phyloP scores from a whole-genome alignment of 2,113 vertebrate species.

The Oreochromis tanganicae region DNA sequence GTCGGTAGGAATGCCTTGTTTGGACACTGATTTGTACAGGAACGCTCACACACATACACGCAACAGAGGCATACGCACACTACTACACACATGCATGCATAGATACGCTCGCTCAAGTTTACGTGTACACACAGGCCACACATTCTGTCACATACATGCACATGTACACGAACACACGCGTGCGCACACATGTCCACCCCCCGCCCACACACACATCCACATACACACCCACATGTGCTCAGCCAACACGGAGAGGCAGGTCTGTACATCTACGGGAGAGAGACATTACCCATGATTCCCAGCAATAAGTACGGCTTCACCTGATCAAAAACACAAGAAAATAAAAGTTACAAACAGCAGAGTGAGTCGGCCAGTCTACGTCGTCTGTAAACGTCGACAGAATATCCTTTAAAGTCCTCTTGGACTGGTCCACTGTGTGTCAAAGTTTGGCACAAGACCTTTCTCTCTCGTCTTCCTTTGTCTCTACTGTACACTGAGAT shows the following conservation, averaged over 20 bases:
- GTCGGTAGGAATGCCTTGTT: conserved; percentile 67
- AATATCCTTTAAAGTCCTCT: conserved; percentile 54
- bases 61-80: conserved; percentile 47
- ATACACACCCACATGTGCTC: conserved; percentile 51
- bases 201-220: conserved; percentile 12
- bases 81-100: conserved; percentile 69
- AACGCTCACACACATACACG: conserved; percentile 27
- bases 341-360: conserved; percentile 67
- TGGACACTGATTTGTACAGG: conserved; percentile 70
- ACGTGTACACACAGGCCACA: conserved; percentile 34
- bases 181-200: conserved; percentile 2
- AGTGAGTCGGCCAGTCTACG: conserved; percentile 55
- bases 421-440: conserved; percentile 59
- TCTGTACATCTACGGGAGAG: conserved; percentile 74
- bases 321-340: conserved; percentile 67
- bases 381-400: conserved; percentile 62
- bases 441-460: conserved; percentile 75
- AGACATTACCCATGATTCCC: conserved; percentile 48
- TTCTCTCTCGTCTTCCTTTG: conserved; percentile 34
- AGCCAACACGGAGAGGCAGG: conserved; percentile 71
- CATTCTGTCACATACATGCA: conserved; percentile 40
- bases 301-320: conserved; percentile 62
- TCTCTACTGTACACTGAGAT: conserved; percentile 45
- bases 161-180: not conserved
- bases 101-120: conserved; percentile 62